phyloP scores from a whole-genome alignment of 2,797 vertebrate genomes.

The Salmo trutta region DNA sequence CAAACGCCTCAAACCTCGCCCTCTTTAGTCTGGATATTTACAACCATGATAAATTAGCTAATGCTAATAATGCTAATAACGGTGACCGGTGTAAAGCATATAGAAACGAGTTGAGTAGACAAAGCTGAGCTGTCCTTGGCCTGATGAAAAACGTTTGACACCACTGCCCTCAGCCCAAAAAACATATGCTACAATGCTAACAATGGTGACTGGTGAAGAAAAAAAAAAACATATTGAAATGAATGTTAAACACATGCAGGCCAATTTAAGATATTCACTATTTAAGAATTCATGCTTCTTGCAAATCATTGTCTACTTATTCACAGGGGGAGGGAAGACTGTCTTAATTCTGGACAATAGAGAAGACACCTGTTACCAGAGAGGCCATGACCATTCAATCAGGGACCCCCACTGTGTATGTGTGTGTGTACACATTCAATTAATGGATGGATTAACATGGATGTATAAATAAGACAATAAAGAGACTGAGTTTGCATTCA shows the following conservation, averaged over 20 bases:
- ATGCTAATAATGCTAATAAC: slow-evolving; percentile 14
- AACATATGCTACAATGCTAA: slow-evolving; percentile 13
- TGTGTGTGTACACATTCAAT: not conserved
- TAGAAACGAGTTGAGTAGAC: slow-evolving; percentile 8
- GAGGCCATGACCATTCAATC: slow-evolving; percentile 1
- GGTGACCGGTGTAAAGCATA: slow-evolving; percentile 1
- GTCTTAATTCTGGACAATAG: slow-evolving; percentile 5
- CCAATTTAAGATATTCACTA: slow-evolving; percentile 6
- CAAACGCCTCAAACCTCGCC: slow-evolving; percentile 3
- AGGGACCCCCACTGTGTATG: not conserved
- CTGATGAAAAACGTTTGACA: not conserved
- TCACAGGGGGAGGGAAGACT: not conserved
- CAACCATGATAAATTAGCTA: slow-evolving; percentile 13
- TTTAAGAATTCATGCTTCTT: slow-evolving; percentile 19
- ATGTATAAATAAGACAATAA: not conserved
- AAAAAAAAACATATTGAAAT: slow-evolving; percentile 10
- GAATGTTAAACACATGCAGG: slow-evolving; percentile 7
- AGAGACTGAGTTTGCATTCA: not conserved
- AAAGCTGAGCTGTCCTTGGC: not conserved
- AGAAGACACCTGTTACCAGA: slow-evolving; percentile 15
- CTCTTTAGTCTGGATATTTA: slow-evolving; percentile 11
- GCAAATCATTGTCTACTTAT: slow-evolving; percentile 17
- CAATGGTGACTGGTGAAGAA: slow-evolving; percentile 11
- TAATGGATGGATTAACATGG: not conserved
- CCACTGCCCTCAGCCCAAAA: slow-evolving; percentile 8